phyloP scores from a whole-genome alignment of 2,113 vertebrate species.

The Pangasianodon gigas region DNA sequence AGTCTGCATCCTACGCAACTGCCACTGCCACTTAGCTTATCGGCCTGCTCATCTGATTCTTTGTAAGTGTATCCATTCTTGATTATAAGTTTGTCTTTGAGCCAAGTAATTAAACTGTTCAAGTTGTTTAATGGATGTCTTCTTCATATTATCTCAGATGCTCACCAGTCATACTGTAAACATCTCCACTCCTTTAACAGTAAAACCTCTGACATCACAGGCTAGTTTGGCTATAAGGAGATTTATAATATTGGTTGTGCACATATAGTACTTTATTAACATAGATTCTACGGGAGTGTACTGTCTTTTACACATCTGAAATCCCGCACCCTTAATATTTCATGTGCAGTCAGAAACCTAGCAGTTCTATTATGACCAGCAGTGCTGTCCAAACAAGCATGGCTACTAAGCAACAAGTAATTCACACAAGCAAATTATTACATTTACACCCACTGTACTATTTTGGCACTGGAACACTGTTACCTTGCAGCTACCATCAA shows the following conservation, averaged over 20 bases:
- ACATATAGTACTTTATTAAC: background rate
- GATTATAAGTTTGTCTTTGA: background rate
- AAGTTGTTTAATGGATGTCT: background rate
- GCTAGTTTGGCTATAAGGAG: background rate
- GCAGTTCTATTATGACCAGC: background rate
- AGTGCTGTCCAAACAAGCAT: background rate
- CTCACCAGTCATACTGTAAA: background rate
- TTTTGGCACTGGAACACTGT: background rate
- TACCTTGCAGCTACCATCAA: background rate
- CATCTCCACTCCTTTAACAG: background rate
- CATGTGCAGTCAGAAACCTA: background rate
- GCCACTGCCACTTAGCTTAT: background rate
- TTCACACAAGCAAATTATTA: background rate
- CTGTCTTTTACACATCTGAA: background rate
- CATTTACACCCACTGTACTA: background rate
- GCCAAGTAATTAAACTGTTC: background rate
- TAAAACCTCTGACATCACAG: background rate
- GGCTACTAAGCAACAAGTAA: background rate
- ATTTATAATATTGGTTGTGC: background rate
- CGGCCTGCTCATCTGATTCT: background rate
- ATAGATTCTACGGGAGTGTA: background rate
- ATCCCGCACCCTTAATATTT: background rate
- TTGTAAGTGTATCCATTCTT: background rate
- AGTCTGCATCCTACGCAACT: background rate
- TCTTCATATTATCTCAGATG: background rate